These are phyloP conservation scores for Tyto alba DNA, from an alignment of 2,113 vertebrate species.

Conservation along the genomic window DNA sequence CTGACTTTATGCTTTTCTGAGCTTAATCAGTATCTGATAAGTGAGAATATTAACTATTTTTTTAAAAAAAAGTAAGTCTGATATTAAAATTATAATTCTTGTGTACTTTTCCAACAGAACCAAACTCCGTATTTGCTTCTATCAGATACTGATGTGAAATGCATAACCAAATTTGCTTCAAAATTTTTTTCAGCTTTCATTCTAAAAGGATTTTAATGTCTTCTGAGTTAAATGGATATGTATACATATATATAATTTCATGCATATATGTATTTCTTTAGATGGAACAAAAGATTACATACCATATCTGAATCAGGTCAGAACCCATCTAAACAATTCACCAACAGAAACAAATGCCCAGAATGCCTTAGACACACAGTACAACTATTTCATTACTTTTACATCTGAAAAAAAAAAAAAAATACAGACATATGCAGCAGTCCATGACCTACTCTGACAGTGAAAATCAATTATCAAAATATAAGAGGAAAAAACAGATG, in stretches of 20 bases:
- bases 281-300: not conserved
- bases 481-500: not conserved
- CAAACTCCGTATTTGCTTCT: not conserved
- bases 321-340: not conserved
- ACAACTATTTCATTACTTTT: not conserved
- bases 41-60: not conserved
- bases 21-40: not conserved
- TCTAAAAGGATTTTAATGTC: not conserved
- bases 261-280: not conserved
- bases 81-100: not conserved
- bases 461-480: conserved; percentile 4
- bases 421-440: not conserved
- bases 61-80: not conserved
- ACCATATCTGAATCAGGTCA: not conserved
- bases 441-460: not conserved
- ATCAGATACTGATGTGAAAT: not conserved
- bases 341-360: not conserved
- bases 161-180: not conserved
- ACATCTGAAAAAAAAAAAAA: not conserved
- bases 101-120: not conserved
- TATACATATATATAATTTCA: not conserved
- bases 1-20: not conserved
- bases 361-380: not conserved
- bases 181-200: not conserved
- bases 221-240: not conserved